Evolutionary conservation across 2,113 vertebrate species (phyloP).

Genomic region (Saimiri boliviensis): DNA sequence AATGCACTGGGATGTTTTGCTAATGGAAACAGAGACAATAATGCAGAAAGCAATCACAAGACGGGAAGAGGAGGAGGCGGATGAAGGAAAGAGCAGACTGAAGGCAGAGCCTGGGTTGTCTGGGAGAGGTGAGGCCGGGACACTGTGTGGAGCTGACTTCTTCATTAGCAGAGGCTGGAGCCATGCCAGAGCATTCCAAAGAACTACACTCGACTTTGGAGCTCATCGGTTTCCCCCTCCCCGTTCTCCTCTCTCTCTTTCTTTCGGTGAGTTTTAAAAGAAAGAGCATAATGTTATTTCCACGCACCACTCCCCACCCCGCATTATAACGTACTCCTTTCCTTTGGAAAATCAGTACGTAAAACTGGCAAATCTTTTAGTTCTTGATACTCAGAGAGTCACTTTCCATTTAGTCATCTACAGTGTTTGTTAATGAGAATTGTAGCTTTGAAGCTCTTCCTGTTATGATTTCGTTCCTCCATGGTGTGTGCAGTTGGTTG

Average conservation of each 20-base stretch:
- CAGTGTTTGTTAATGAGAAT: neutral
- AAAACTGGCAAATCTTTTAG: slow-evolving; percentile 45
- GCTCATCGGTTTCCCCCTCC: slow-evolving; percentile 20
- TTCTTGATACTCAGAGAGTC: neutral
- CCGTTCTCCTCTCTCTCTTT: neutral
- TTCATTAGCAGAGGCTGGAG: slow-evolving; percentile 80
- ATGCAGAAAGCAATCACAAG: slow-evolving; percentile 47
- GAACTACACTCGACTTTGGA: slow-evolving; percentile 62
- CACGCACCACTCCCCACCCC: neutral
- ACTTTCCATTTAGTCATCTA: slow-evolving; percentile 15
- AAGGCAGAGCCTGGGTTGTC: neutral
- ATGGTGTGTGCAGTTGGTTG: neutral
- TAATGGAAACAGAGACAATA: slow-evolving; percentile 52
- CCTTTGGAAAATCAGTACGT: neutral
- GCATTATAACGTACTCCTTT: slow-evolving; percentile 50
- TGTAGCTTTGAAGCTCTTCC: neutral
- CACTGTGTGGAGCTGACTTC: slow-evolving; percentile 63
- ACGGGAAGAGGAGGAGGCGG: slow-evolving; percentile 5
- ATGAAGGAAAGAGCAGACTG: neutral
- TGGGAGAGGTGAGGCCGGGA: slow-evolving; percentile 67
- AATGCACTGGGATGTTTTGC: slow-evolving; percentile 46
- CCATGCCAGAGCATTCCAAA: slow-evolving; percentile 71
- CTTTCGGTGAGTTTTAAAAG: slow-evolving; percentile 26
- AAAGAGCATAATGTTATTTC: slow-evolving; percentile 55
- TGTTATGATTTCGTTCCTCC: neutral